These are phyloP conservation scores for Chironomus striatipennis DNA, from an alignment of 1,140 invertebrate genomes.

Conservation along the genomic window DNA sequence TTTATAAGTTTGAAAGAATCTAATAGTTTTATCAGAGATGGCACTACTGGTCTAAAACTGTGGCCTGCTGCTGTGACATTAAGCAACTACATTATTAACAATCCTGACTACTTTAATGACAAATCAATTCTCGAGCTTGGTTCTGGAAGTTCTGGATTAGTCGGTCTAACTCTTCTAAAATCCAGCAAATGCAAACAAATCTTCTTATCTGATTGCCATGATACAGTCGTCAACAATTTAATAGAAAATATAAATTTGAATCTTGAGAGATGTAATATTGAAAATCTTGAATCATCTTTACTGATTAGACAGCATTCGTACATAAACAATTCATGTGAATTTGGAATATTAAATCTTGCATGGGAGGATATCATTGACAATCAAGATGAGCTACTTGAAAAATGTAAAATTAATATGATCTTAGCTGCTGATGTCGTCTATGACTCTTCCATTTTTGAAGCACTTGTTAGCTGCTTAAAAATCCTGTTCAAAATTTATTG, in stretches of 20 bases:
- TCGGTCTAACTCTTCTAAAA: constrained; percentile 33
- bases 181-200: constrained; percentile 29
- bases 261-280: constrained; percentile 25
- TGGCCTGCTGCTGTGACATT: constrained; percentile 37
- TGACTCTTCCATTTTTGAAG: constrained; percentile 33
- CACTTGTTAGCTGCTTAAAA: constrained; percentile 31
- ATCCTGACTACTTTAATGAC: constrained; percentile 27
- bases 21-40: constrained; percentile 35
- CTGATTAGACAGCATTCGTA: neutral
- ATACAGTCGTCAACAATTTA: constrained; percentile 33
- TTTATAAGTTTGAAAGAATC: constrained; percentile 33
- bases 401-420: constrained; percentile 29
- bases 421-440: constrained; percentile 38
- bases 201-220: constrained; percentile 35
- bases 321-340: neutral
- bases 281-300: constrained; percentile 23
- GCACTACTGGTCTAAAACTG: constrained; percentile 37
- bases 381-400: constrained; percentile 26
- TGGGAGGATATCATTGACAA: constrained; percentile 31
- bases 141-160: constrained; percentile 32
- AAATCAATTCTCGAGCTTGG: constrained; percentile 35
- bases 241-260: constrained; percentile 33
- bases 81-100: constrained; percentile 33
- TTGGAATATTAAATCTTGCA: constrained; percentile 25
- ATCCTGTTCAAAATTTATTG: constrained; percentile 28